These are phyloP conservation scores for Pachyseris speciosa DNA, from an alignment of 64 coral and sea anemone genomes.

Conservation along the genomic window DNA sequence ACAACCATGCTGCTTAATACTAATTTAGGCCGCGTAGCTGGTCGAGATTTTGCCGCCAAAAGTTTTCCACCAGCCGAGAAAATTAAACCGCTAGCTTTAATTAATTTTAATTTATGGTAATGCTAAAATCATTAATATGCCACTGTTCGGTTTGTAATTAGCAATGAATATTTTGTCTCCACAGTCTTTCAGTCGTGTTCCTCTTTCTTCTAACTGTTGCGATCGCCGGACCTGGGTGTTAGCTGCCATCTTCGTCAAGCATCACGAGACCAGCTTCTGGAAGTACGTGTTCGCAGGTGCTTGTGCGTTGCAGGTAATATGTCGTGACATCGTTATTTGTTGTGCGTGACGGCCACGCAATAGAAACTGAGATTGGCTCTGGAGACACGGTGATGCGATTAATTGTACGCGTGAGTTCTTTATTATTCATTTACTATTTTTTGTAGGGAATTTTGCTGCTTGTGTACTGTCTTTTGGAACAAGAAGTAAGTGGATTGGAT, in stretches of 20 bases:
- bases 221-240: conserved; percentile 87
- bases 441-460: conserved; percentile 53
- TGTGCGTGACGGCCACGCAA: no score
- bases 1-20: no score
- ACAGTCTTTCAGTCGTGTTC: conserved; percentile 64
- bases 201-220: conserved; percentile 59
- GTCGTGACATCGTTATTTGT: no score
- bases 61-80: no score
- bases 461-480: conserved; percentile 54
- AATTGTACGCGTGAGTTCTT: background rate
- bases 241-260: conserved; percentile 91
- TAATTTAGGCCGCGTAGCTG: no score
- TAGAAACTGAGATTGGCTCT: background rate
- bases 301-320: conserved; percentile 76
- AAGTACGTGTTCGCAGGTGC: conserved; percentile 83
- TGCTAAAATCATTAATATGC: no score
- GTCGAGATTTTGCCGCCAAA: no score
- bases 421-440: background rate
- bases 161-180: conserved; percentile 15
- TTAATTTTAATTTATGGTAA: no score
- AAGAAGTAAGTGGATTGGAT: conserved; percentile 22
- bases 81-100: no score
- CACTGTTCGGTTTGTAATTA: no score
- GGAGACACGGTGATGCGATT: background rate
- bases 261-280: conserved; percentile 79